phyloP scores from a whole-genome alignment of 2,797 vertebrate species.

The Gymnocypris eckloni region DNA sequence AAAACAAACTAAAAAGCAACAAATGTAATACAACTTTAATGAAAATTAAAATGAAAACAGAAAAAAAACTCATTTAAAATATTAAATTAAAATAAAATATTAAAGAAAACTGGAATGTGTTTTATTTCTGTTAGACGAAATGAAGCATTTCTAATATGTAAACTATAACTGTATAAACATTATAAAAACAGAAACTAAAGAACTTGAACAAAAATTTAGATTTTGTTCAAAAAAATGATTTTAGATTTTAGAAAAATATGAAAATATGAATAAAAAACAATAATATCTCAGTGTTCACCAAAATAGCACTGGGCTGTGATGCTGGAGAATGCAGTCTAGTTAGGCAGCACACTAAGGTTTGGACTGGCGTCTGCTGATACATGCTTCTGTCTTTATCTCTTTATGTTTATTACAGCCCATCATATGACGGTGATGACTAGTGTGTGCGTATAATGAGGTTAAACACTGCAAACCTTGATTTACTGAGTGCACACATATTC shows the following conservation, averaged over 20 bases:
- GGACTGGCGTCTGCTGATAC: neutral
- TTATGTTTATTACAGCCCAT: constrained; percentile 11
- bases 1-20: neutral
- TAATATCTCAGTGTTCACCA: neutral
- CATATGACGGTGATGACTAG: constrained; percentile 24
- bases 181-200: neutral
- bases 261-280: neutral
- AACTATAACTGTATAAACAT: neutral
- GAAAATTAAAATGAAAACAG: neutral
- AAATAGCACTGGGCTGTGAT: neutral
- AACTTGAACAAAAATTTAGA: neutral
- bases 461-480: neutral
- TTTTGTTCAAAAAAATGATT: too few species aligned
- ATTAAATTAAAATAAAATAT: neutral
- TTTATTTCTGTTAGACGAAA: neutral
- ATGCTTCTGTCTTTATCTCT: neutral
- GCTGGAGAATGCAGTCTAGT: neutral
- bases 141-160: neutral
- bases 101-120: neutral
- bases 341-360: neutral
- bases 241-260: too few species aligned
- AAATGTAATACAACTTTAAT: neutral
- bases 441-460: constrained; percentile 6
- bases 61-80: neutral
- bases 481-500: constrained; percentile 11